Percentiles rank a stretch among this genome's conserved stretches.
These are phyloP conservation scores for Rhamphomyia laevipes DNA, from an alignment of 2,888 invertebrate genomes.

Conservation along the genomic window DNA sequence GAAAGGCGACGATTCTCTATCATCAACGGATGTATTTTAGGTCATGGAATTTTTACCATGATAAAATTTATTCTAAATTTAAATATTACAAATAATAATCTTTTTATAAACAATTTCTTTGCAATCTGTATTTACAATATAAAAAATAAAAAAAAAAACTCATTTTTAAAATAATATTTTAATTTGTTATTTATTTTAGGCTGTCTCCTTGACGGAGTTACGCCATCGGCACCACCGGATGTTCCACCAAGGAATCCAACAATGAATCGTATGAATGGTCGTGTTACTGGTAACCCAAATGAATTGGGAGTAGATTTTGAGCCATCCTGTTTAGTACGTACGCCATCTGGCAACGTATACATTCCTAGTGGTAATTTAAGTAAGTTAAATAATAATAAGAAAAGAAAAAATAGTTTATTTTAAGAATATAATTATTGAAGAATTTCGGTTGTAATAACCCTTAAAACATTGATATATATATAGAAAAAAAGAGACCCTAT, in stretches of 20 bases:
- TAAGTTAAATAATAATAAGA: conserved; percentile 32
- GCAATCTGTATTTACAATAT: too few relatives aligned
- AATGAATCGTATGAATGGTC: conserved; percentile 83
- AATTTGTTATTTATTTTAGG: conserved; percentile 44
- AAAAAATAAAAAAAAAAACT: too few relatives aligned
- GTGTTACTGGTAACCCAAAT: conserved; percentile 70
- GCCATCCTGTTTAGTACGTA: conserved; percentile 81
- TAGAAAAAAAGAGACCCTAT: too few relatives aligned
- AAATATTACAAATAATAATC: too few relatives aligned
- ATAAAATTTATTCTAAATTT: too few relatives aligned
- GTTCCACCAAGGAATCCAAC: conserved; percentile 84
- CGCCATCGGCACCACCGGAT: conserved; percentile 63
- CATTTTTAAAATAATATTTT: conserved; percentile 1
- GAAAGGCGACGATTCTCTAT: too few relatives aligned
- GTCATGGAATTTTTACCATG: too few relatives aligned
- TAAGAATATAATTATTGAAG: too few relatives aligned
- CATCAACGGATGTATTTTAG: too few relatives aligned
- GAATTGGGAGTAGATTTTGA: conserved; percentile 68
- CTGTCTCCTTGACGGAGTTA: conserved; percentile 73
- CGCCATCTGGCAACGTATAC: conserved; percentile 86
- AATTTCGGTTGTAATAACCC: too few relatives aligned
- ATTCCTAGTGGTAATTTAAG: conserved; percentile 70
- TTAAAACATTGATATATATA: too few relatives aligned
- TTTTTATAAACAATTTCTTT: too few relatives aligned
- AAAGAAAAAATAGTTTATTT: neutral